phyloP scores from a whole-genome alignment of 2,888 invertebrate species.

The Sialis lutaria region DNA sequence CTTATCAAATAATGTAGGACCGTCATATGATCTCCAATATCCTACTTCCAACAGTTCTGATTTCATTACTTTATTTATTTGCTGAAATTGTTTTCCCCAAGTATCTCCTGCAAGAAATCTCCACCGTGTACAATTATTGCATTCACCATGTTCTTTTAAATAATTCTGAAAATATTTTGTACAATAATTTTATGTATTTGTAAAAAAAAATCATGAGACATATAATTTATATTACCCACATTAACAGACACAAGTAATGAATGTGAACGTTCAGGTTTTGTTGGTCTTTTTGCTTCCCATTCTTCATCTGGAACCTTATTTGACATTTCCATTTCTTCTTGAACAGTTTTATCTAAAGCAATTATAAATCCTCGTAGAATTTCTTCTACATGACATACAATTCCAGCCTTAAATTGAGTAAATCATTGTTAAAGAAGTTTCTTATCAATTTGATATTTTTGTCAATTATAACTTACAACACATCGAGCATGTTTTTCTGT shows the following conservation, averaged over 20 bases:
- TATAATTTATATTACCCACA: neutral
- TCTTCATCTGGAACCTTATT: conserved; percentile 68
- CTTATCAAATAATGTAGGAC: conserved; percentile 45
- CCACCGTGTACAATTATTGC: conserved; percentile 39
- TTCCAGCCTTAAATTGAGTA: conserved; percentile 32
- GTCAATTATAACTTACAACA: conserved; percentile 25
- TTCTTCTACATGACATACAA: conserved; percentile 52
- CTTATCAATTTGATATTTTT: too few relatives aligned
- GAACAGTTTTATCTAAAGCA: conserved; percentile 48
- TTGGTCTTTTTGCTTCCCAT: conserved; percentile 63
- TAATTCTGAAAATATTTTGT: conserved; percentile 17
- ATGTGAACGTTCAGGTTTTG: conserved; percentile 37
- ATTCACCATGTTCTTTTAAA: conserved; percentile 21
- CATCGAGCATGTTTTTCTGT: conserved; percentile 34
- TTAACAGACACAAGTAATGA: neutral
- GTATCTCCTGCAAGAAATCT: conserved; percentile 34
- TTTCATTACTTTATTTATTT: conserved; percentile 8
- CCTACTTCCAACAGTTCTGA: conserved; percentile 38
- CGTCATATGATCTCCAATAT: conserved; percentile 55
- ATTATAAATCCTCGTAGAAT: conserved; percentile 44
- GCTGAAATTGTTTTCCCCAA: conserved; percentile 30
- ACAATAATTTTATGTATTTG: neutral
- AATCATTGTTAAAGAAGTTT: too few relatives aligned
- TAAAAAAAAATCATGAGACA: neutral
- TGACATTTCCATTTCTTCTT: conserved; percentile 53